Conservation (phyloP, 2,888 invertebrate species). For the Cloeon dipterum region DNA sequence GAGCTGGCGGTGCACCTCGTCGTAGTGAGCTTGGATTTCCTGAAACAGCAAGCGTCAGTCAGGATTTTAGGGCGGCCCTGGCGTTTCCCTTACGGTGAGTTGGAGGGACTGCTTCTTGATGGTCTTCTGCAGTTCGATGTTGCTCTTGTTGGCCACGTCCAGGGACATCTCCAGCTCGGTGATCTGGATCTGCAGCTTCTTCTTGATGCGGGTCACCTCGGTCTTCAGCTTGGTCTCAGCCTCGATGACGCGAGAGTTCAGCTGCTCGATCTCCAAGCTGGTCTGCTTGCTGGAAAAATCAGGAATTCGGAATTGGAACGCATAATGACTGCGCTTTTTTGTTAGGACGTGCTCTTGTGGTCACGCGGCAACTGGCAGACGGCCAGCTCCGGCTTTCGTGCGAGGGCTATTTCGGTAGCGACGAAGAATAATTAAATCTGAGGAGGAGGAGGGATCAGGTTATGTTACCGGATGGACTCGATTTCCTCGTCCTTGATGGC, state of each 20-base stretch:
- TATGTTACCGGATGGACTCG: constrained; percentile 79
- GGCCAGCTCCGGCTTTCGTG: no score
- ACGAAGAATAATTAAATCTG: neutral
- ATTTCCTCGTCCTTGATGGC: constrained; percentile 98
- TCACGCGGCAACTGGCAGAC: no score
- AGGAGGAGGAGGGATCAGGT: no score
- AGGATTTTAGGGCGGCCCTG: no score
- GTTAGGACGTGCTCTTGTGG: no score
- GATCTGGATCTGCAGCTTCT: constrained; percentile 96
- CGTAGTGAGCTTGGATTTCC: constrained; percentile 90
- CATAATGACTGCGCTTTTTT: no score
- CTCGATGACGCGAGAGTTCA: constrained; percentile 84
- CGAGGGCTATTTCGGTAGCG: neutral
- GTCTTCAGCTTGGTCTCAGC: constrained; percentile 90
- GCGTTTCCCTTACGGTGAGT: constrained; percentile 31
- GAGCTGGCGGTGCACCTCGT: constrained; percentile 87
- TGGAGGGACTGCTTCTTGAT: constrained; percentile 93
- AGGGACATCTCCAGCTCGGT: constrained; percentile 90
- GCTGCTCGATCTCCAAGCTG: constrained; percentile 91
- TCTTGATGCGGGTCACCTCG: constrained; percentile 91
- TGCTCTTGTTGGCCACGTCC: constrained; percentile 95
- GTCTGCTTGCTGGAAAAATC: constrained; percentile 64
- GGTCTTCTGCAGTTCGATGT: constrained; percentile 90
- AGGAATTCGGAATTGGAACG: no score
- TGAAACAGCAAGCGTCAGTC: constrained; percentile 16